phyloP scores from a whole-genome alignment of 1,140 invertebrate species.

The Atopsyche davidsoni region DNA sequence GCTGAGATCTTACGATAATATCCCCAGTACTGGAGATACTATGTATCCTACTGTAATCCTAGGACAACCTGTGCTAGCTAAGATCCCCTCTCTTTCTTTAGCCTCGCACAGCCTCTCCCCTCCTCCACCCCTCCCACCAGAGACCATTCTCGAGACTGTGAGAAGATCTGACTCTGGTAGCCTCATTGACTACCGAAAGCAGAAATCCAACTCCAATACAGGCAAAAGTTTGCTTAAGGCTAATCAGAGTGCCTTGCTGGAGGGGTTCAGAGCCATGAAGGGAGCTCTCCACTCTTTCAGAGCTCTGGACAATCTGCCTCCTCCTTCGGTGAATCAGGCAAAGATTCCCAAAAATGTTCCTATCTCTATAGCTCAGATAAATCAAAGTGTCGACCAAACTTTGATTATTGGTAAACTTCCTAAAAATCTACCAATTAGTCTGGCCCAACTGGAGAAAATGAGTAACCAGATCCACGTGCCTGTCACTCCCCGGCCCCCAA shows the following conservation, averaged over 20 bases:
- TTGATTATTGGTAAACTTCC: conserved; percentile 12
- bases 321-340: conserved; percentile 26
- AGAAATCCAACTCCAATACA: conserved; percentile 37
- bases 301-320: conserved; percentile 31
- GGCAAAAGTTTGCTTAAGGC: conserved; percentile 46
- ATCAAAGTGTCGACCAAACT: conserved; percentile 23
- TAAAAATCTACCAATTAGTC: conserved; percentile 20
- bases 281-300: conserved; percentile 21
- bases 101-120: conserved; percentile 10
- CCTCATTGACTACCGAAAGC: conserved; percentile 41
- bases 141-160: conserved; percentile 32
- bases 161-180: conserved; percentile 27
- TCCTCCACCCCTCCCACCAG: conserved; percentile 13
- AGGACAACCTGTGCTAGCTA: conserved; percentile 15
- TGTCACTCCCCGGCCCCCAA: conserved; percentile 36
- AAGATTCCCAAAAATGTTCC: conserved; percentile 34
- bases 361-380: conserved; percentile 36
- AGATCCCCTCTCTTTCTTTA: conserved; percentile 13
- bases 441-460: conserved; percentile 30
- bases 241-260: conserved; percentile 34
- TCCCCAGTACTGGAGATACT: conserved; percentile 36
- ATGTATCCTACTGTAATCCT: conserved; percentile 21
- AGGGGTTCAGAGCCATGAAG: conserved; percentile 11
- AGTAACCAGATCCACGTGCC: conserved; percentile 31
- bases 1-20: conserved; percentile 65